phyloP scores from a whole-genome alignment of 2,888 invertebrate genomes.

The Platypus cylindrus region DNA sequence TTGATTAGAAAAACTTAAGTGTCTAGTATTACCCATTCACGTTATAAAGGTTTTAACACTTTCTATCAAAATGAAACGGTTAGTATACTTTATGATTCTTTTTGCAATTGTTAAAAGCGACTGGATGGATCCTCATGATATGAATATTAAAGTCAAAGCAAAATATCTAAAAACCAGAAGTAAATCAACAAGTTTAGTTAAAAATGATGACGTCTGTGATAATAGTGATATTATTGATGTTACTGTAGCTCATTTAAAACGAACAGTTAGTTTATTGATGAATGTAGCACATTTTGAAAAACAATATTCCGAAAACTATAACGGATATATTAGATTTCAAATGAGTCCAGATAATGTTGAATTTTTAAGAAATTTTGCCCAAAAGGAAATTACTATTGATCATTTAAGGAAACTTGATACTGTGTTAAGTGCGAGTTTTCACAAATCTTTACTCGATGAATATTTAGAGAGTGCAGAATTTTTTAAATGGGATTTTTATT shows the following conservation, averaged over 20 bases:
- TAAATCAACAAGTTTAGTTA: slow-evolving; percentile 3
- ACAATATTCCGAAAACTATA: slow-evolving; percentile 9
- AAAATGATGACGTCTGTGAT: slow-evolving; percentile 1
- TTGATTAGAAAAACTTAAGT: no score
- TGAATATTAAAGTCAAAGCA: slow-evolving; percentile 16
- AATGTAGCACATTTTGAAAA: slow-evolving; percentile 15
- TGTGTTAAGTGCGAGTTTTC: slow-evolving; percentile 17
- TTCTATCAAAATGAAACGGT: no score
- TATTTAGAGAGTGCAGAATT: slow-evolving; percentile 12
- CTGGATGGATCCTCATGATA: slow-evolving; percentile 21
- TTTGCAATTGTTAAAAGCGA: slow-evolving; percentile 6
- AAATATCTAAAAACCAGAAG: slow-evolving; percentile 4
- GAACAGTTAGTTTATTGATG: slow-evolving; percentile 16
- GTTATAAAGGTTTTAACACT: no score
- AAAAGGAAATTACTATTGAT: slow-evolving; percentile 10
- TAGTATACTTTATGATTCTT: neutral
- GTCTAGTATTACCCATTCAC: no score
- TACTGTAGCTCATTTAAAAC: slow-evolving; percentile 15
- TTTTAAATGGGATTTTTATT: slow-evolving; percentile 13
- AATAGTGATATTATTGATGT: slow-evolving; percentile 8
- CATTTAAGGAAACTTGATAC: slow-evolving; percentile 18
- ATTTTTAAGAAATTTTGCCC: slow-evolving; percentile 16
- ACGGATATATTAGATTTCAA: slow-evolving; percentile 15
- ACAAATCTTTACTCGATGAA: slow-evolving; percentile 11
- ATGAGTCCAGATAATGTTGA: slow-evolving; percentile 13